Evolutionary conservation across 1,140 invertebrate genomes (phyloP).

Genomic region (Bombus turneri): DNA sequence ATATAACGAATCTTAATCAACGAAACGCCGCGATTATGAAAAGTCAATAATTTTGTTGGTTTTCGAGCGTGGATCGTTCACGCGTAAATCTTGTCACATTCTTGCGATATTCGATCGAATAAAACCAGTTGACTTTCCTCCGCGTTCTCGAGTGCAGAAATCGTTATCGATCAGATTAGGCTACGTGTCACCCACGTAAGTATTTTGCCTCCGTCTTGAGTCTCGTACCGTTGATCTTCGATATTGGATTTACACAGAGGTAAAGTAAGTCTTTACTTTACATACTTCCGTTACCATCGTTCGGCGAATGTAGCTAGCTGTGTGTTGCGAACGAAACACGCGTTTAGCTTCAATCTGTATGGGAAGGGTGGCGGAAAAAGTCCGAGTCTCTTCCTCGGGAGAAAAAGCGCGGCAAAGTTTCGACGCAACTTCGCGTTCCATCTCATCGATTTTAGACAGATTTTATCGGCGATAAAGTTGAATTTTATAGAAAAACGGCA

Average conservation of each 20-base stretch:
- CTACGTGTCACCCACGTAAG: neutral
- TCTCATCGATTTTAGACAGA: slow-evolving; percentile 36
- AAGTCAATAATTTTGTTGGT: neutral
- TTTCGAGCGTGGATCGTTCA: neutral
- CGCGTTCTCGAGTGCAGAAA: neutral
- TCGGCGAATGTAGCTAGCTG: neutral
- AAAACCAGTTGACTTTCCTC: neutral
- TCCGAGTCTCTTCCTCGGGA: neutral
- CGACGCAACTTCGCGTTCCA: slow-evolving; percentile 31
- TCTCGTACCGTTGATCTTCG: slow-evolving; percentile 21
- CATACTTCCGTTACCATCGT: neutral
- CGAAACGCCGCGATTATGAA: neutral
- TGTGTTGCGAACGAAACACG: neutral
- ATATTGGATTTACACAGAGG: slow-evolving; percentile 25
- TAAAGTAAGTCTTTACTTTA: slow-evolving; percentile 7
- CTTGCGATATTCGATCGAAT: too few species aligned
- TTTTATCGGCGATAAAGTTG: neutral
- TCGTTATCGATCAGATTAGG: neutral
- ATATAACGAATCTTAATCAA: neutral
- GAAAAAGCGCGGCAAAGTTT: slow-evolving; percentile 48
- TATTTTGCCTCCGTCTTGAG: slow-evolving; percentile 6
- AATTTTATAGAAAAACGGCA: neutral
- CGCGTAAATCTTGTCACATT: neutral
- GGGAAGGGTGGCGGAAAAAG: neutral
- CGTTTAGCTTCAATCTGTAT: neutral